Evolutionary conservation across 2,888 invertebrate species (phyloP), one percentile per base, ranked within the genome.

Genomic region (Rhabditophanes sp.): DNA sequence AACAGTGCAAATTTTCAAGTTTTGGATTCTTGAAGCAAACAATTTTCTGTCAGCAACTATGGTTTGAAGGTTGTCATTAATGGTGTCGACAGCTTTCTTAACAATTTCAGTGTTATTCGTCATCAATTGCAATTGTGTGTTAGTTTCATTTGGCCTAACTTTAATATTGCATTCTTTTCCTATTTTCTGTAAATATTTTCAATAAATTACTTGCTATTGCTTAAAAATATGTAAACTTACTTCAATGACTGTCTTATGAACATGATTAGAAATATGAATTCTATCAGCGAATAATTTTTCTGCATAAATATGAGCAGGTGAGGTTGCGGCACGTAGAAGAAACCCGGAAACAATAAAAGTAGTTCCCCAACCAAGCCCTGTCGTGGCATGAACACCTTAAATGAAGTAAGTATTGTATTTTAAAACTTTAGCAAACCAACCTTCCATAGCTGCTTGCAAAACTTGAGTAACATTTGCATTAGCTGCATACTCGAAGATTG

Each of bases 221-320:
- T 28, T 4, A 9, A 12, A 15, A 32, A n/a, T 8, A n/a, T 36
- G n/a, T 11, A 9, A 11, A 35, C 15, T 12, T 14, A 53, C 56
- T 39, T 53, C 41, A 9, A 57, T 24, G 20, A 57, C 39, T 12
- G 41, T 44, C 11, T 43, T 42, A 0, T 51, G 48, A 25, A 58
- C 42, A 33, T 49, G 53, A 27, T 53, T 56, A 24, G 46, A 50
- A 2, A 51, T 53, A 36, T 58, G 53, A 17, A 57, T 30, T 14
- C 58, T 42, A 16, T 47, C 45, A 2, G 58, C 54, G 25, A 56
- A 50, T 30, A 58, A 26, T 26, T 48, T 50, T 29, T 58, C 58
- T 3, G 58, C 55, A 33, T 49, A 50, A 24, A 58, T 30, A 36
- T 54, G 56, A n/a, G 50, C 32, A 2, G 58, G 58, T 5, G 54